Percentiles rank a stretch among this genome's conserved stretches.
These are phyloP conservation scores for Cephonodes hylas DNA, from an alignment of 2,888 invertebrate species.

Conservation along the genomic window DNA sequence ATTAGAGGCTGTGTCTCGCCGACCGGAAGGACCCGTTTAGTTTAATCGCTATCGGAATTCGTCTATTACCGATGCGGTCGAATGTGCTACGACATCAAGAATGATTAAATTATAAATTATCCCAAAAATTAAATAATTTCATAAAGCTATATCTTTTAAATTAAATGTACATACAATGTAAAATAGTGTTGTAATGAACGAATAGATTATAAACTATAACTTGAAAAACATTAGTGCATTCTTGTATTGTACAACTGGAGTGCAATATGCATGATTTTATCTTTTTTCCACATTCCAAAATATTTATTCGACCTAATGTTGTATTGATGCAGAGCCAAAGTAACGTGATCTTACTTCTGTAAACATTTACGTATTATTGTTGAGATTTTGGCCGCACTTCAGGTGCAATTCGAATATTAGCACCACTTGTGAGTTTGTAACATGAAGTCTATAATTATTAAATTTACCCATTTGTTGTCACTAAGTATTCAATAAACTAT, in stretches of 20 bases:
- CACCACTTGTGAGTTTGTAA: neutral
- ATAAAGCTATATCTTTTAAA: slow-evolving; percentile 68
- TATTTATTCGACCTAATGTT: slow-evolving; percentile 17
- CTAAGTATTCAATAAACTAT: slow-evolving; percentile 46
- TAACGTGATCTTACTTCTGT: slow-evolving; percentile 8
- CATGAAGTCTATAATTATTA: neutral
- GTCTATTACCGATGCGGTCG: slow-evolving; percentile 49
- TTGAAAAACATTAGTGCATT: slow-evolving; percentile 47
- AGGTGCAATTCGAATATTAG: neutral
- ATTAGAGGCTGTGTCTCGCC: slow-evolving; percentile 57
- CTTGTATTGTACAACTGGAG: slow-evolving; percentile 55
- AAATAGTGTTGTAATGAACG: slow-evolving; percentile 61
- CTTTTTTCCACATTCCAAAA: slow-evolving; percentile 74
- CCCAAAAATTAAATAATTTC: slow-evolving; percentile 80
- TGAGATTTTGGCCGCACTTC: neutral
- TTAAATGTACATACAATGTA: slow-evolving; percentile 76
- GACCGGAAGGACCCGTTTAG: slow-evolving; percentile 34
- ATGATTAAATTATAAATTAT: slow-evolving; percentile 74
- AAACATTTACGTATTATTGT: neutral
- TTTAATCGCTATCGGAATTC: slow-evolving; percentile 35
- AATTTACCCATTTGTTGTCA: slow-evolving; percentile 49
- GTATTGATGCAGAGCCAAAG: slow-evolving; percentile 2
- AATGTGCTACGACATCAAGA: slow-evolving; percentile 78
- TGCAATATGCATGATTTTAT: slow-evolving; percentile 77
- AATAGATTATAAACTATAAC: slow-evolving; percentile 61